Evolutionary conservation across 2,113 vertebrate species (phyloP).

Genomic region (Hyaena hyaena): DNA sequence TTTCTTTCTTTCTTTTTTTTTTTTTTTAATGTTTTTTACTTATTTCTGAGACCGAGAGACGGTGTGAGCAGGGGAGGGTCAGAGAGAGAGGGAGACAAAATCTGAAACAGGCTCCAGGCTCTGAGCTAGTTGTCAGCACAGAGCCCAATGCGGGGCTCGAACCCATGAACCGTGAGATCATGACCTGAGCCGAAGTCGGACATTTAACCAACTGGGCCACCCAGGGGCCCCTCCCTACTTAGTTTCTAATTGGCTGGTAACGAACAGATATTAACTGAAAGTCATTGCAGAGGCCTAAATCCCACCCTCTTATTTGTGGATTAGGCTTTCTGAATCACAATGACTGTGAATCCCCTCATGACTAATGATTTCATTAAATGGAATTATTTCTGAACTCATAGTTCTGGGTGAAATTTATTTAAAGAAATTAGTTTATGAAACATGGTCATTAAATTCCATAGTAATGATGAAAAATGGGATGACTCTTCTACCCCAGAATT

Average conservation of each 20-base stretch:
- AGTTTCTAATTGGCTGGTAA: background rate
- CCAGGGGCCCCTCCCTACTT: background rate
- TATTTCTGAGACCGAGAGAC: too few species aligned
- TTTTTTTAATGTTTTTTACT: too few species aligned
- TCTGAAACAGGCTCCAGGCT: too few species aligned
- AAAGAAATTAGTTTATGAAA: conserved; percentile 53
- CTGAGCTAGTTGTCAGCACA: too few species aligned
- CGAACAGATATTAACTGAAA: background rate
- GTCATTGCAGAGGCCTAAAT: background rate
- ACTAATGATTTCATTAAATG: conserved; percentile 59
- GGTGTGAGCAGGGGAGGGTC: too few species aligned
- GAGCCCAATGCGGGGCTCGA: too few species aligned
- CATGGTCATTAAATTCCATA: conserved; percentile 64
- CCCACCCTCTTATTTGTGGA: background rate
- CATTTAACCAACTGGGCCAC: too few species aligned
- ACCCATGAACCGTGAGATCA: too few species aligned
- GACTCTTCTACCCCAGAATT: conserved; percentile 15
- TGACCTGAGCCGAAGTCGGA: too few species aligned
- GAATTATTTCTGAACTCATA: conserved; percentile 53
- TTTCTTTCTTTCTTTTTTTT: background rate
- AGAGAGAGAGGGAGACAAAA: too few species aligned
- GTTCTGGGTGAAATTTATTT: conserved; percentile 41
- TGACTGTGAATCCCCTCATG: background rate
- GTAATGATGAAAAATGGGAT: conserved; percentile 51
- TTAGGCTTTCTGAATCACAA: conserved; percentile 16